Conservation (phyloP, 1,140 invertebrate species). For the Calephelis virginiensis region DNA sequence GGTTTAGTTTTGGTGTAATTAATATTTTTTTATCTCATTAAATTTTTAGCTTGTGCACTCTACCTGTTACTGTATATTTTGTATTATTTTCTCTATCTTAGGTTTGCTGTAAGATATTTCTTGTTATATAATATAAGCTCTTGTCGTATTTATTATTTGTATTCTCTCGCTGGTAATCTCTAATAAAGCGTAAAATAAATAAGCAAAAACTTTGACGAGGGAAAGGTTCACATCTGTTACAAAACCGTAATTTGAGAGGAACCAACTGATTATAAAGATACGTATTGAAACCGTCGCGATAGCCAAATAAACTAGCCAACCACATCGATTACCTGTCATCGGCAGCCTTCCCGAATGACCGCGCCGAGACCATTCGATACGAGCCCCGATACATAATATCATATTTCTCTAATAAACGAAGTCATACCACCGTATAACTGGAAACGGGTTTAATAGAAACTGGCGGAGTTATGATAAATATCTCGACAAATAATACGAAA, state of each 20-base stretch:
- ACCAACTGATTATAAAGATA: slow-evolving; percentile 48
- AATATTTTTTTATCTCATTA: too few species aligned
- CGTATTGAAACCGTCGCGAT: slow-evolving; percentile 66
- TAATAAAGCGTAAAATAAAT: too few species aligned
- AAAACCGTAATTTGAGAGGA: background rate
- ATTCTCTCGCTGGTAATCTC: too few species aligned
- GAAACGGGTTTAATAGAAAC: slow-evolving; percentile 14
- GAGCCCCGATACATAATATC: slow-evolving; percentile 40
- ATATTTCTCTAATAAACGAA: slow-evolving; percentile 27
- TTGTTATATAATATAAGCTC: too few species aligned
- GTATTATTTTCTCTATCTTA: too few species aligned
- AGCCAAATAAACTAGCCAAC: slow-evolving; percentile 75
- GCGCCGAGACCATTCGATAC: slow-evolving; percentile 46
- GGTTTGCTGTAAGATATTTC: too few species aligned
- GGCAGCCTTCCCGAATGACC: slow-evolving; percentile 63
- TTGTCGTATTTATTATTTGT: too few species aligned
- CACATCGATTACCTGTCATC: slow-evolving; percentile 75
- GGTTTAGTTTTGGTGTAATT: too few species aligned
- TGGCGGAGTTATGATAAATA: background rate
- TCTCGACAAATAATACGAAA: background rate
- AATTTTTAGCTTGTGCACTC: too few species aligned
- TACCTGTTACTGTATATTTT: too few species aligned
- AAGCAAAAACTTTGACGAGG: too few species aligned
- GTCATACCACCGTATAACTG: slow-evolving; percentile 20
- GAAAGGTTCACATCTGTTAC: too few species aligned